Percentiles rank a stretch among this genome's conserved stretches.
These are phyloP conservation scores for Luehdorfia chinensis DNA, from an alignment of 1,140 invertebrate species.

Conservation along the genomic window DNA sequence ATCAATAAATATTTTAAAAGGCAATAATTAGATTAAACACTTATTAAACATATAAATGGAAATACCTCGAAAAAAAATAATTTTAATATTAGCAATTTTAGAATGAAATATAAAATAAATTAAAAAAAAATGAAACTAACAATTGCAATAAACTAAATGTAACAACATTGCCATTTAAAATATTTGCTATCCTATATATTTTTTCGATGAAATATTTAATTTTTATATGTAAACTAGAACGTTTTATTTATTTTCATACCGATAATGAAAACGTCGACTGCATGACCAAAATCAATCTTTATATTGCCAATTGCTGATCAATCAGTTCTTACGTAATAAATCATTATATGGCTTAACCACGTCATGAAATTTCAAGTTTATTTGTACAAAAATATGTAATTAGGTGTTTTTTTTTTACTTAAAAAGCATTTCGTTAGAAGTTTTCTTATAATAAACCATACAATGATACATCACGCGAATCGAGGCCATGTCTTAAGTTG, in stretches of 20 bases:
- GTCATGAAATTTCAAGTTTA: neutral
- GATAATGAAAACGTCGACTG: slow-evolving; percentile 1
- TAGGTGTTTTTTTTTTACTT: no score
- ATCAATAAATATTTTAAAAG: slow-evolving; percentile 14
- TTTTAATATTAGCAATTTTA: no score
- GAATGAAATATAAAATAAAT: neutral
- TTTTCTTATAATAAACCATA: neutral
- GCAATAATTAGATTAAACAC: slow-evolving; percentile 3
- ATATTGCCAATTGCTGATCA: neutral
- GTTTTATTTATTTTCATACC: slow-evolving; percentile 1
- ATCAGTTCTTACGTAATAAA: neutral
- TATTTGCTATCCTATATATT: neutral
- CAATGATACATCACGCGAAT: neutral
- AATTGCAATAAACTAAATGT: neutral
- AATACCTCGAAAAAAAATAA: no score
- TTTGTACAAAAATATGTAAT: no score
- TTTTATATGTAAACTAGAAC: slow-evolving; percentile 6
- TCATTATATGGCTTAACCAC: neutral
- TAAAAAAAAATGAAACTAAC: neutral
- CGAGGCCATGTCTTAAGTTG: no score
- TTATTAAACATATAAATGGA: no score
- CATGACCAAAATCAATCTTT: neutral
- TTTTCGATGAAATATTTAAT: slow-evolving; percentile 1
- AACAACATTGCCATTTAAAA: slow-evolving; percentile 8
- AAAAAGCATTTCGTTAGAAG: no score